phyloP scores from a whole-genome alignment of 2,888 invertebrate species.

The Pycnomerus fuliginosus region DNA sequence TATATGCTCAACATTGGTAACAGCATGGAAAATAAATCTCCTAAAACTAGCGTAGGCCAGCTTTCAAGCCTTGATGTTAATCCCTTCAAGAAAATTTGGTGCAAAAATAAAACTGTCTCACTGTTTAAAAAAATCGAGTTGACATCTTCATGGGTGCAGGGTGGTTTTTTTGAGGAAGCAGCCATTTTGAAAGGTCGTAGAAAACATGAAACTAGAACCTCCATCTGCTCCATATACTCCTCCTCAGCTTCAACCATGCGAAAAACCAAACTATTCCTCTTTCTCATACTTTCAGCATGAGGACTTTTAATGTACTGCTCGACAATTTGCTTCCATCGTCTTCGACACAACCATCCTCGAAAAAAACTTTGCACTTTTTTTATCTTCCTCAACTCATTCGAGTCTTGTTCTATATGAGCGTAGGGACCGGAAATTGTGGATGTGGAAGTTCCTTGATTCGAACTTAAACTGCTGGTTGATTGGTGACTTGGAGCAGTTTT shows the following conservation, averaged over 20 bases:
- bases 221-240: conserved; percentile 89
- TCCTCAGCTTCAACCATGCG: conserved; percentile 93
- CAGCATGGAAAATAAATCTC: conserved; percentile 92
- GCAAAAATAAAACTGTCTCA: conserved; percentile 87
- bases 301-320: conserved; percentile 93
- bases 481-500: conserved; percentile 55
- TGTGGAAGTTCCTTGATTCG: conserved; percentile 35
- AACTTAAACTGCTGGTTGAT: conserved; percentile 41
- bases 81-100: conserved; percentile 92
- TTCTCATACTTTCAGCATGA: conserved; percentile 91
- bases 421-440: conserved; percentile 39
- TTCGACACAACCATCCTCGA: conserved; percentile 87
- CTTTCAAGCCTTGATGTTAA: conserved; percentile 87
- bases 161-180: conserved; percentile 89
- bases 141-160: conserved; percentile 90
- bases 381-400: conserved; percentile 81
- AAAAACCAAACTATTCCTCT: conserved; percentile 84
- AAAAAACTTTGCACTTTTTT: conserved; percentile 91
- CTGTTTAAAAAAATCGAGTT: conserved; percentile 92
- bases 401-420: conserved; percentile 55
- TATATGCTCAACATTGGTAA: conserved; percentile 93
- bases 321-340: conserved; percentile 93
- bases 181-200: conserved; percentile 91
- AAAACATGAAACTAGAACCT: conserved; percentile 81
- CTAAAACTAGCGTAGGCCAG: conserved; percentile 91